A percentile compares a stretch with the other conserved stretches of the same genome.
Evolutionary conservation across 1,140 invertebrate genomes (phyloP).

Genomic region (Cydia fagiglandana): DNA sequence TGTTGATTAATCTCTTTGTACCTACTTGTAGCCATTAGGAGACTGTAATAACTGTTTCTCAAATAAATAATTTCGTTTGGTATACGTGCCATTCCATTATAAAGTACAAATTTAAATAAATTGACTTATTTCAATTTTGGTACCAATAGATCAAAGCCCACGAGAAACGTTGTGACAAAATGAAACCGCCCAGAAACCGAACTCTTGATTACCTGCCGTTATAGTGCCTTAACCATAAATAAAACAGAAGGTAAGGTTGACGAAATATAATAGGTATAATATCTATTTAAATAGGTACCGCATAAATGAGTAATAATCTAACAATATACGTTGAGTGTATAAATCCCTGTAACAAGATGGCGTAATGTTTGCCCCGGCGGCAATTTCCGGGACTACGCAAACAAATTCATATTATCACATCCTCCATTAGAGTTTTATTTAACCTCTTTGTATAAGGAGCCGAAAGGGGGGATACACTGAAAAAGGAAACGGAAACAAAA

Average conservation of each 20-base stretch:
- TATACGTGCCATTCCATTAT: background rate
- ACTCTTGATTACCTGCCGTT: no score
- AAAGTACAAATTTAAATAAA: background rate
- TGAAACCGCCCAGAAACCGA: no score
- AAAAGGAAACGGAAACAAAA: background rate
- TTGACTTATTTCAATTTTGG: background rate
- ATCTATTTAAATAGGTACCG: no score
- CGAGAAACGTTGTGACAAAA: no score
- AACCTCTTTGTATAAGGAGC: background rate
- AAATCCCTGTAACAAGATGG: conserved; percentile 9
- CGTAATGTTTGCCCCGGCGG: conserved; percentile 1
- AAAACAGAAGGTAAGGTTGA: no score
- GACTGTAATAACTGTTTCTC: background rate
- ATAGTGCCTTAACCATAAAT: no score
- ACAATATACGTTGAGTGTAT: background rate
- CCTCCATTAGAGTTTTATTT: conserved; percentile 6
- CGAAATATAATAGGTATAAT: no score
- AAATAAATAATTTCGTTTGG: background rate
- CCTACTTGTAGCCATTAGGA: background rate
- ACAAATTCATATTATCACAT: conserved; percentile 8
- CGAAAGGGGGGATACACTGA: background rate
- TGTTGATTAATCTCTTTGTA: conserved; percentile 4
- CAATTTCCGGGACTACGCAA: background rate
- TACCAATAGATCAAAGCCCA: no score
- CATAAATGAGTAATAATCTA: background rate